Conservation (phyloP, 1,140 invertebrate species). For the Platyura marginata region DNA sequence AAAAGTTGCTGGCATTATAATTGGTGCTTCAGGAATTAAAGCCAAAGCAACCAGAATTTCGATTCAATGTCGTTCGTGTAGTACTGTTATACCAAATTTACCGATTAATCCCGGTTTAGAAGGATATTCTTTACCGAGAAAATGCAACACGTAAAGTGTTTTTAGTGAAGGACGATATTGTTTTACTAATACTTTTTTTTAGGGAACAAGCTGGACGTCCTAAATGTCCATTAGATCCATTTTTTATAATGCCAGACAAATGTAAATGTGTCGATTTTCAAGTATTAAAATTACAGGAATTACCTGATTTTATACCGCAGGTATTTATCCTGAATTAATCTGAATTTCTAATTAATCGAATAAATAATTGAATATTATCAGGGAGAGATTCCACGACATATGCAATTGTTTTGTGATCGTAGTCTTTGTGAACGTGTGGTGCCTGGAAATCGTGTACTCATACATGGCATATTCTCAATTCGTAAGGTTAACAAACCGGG, state of each 20-base stretch:
- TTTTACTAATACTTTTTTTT: conserved; percentile 10
- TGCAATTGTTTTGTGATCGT: conserved; percentile 88
- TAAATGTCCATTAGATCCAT: conserved; percentile 95
- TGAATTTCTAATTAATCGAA: not conserved
- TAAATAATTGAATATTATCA: not conserved
- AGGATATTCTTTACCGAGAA: conserved; percentile 89
- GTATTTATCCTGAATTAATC: not conserved
- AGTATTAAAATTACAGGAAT: conserved; percentile 84
- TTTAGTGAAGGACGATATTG: not conserved
- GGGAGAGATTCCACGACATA: conserved; percentile 94
- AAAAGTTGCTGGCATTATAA: conserved; percentile 91
- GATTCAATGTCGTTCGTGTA: conserved; percentile 90
- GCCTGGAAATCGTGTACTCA: conserved; percentile 86
- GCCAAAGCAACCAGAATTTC: conserved; percentile 91
- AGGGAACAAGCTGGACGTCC: conserved; percentile 76
- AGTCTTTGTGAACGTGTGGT: conserved; percentile 90
- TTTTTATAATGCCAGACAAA: conserved; percentile 94
- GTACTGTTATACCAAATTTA: conserved; percentile 75
- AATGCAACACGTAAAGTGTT: conserved; percentile 67
- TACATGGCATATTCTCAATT: conserved; percentile 94
- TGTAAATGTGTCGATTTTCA: conserved; percentile 85
- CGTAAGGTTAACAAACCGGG: conserved; percentile 59
- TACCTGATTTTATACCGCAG: conserved; percentile 90
- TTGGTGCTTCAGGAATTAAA: conserved; percentile 82
- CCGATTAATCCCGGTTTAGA: conserved; percentile 88